Conservation (phyloP, 2,888 invertebrate species). For the Pecten maximus region DNA sequence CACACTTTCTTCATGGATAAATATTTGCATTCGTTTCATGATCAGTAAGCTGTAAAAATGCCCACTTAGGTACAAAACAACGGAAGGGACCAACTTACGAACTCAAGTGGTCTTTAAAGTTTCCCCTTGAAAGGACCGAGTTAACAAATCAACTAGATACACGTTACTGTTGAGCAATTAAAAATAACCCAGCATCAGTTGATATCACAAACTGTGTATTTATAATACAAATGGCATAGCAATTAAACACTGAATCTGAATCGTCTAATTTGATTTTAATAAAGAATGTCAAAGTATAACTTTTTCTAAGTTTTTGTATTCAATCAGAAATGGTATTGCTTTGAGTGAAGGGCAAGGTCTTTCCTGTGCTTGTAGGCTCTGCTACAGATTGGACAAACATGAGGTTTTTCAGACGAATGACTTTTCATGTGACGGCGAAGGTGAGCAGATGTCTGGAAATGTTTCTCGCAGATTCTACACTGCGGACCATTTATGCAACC, state of each 20-base stretch:
- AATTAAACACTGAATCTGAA: no score
- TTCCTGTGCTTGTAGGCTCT: constrained; percentile 47
- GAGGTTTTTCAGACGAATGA: constrained; percentile 42
- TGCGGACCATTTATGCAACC: constrained; percentile 35
- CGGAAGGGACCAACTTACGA: not conserved
- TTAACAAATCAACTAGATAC: no score
- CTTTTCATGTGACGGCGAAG: constrained; percentile 38
- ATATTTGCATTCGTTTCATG: not conserved
- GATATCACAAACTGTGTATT: no score
- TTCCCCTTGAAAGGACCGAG: not conserved
- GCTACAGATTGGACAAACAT: constrained; percentile 38
- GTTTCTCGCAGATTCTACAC: constrained; percentile 42
- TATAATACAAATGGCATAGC: no score
- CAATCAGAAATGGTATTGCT: not conserved
- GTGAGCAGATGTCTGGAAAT: constrained; percentile 39
- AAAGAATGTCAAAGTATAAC: not conserved
- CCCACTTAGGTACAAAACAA: not conserved
- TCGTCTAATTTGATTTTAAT: no score
- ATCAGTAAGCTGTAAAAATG: not conserved
- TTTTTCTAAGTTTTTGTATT: not conserved
- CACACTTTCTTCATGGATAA: not conserved
- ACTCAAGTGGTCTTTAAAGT: not conserved
- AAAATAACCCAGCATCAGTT: no score
- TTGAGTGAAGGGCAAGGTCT: constrained; percentile 41
- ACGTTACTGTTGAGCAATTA: no score